Percentiles rank a stretch among this genome's conserved stretches.
Conservation (phyloP, 2,797 vertebrate genomes). For the Sylvilagus floridanus region DNA sequence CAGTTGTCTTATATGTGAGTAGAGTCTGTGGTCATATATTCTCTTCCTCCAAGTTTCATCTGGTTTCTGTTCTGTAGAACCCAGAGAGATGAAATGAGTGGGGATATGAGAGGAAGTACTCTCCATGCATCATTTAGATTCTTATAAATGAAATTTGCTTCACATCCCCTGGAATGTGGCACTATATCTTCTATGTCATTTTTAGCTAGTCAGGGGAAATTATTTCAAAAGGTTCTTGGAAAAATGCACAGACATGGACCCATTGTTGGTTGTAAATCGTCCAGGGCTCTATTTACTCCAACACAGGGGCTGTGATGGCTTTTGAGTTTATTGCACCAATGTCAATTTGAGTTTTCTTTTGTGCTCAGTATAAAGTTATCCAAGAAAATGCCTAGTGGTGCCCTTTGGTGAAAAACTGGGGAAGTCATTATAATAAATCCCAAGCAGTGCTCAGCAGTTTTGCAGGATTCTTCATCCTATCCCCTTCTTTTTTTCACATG, state of each 20-base stretch:
- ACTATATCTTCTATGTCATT: neutral
- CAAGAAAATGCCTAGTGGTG: neutral
- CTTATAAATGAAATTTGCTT: neutral
- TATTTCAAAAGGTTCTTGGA: neutral
- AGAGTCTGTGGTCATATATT: neutral
- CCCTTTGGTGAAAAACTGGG: neutral
- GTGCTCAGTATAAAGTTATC: neutral
- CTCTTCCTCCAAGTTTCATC: neutral
- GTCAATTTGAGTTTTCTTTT: neutral
- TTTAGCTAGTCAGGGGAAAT: neutral
- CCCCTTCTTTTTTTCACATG: neutral
- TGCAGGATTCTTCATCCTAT: neutral
- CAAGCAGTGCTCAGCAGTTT: too few species aligned
- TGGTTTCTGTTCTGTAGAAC: neutral
- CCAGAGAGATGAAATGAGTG: neutral
- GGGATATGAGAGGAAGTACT: neutral
- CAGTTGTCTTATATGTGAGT: too few species aligned
- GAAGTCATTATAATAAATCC: neutral
- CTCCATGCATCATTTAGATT: neutral
- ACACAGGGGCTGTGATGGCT: neutral
- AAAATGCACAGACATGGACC: neutral
- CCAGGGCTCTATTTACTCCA: neutral
- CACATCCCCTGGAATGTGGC: neutral
- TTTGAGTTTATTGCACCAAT: neutral
- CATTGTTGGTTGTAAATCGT: neutral